A percentile compares a stretch with the other conserved stretches of the same genome.
Conservation (phyloP, 2,797 vertebrate genomes). For the Lepilemur septentrionalis region DNA sequence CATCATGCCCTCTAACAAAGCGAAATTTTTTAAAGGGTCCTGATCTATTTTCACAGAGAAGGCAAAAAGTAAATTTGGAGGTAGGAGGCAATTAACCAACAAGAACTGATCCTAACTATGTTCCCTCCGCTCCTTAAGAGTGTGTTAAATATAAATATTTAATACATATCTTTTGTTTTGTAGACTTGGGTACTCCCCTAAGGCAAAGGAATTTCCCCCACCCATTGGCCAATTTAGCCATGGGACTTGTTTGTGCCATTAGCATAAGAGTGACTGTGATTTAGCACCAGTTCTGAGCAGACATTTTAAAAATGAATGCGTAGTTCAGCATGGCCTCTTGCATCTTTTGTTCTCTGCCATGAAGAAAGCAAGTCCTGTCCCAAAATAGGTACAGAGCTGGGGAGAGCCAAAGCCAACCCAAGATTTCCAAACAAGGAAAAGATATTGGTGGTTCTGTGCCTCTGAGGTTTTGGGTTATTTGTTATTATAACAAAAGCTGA, state of each 20-base stretch:
- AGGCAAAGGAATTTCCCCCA: neutral
- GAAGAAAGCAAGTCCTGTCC: neutral
- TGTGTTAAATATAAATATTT: neutral
- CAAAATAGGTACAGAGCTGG: neutral
- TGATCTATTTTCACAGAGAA: neutral
- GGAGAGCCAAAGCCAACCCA: neutral
- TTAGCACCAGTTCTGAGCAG: neutral
- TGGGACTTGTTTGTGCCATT: neutral
- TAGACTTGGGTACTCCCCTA: neutral
- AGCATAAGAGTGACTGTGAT: neutral
- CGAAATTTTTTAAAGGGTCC: neutral
- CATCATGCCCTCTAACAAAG: neutral
- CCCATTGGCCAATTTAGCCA: neutral
- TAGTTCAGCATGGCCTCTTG: neutral
- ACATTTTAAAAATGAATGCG: neutral
- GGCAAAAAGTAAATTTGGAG: constrained; percentile 8
- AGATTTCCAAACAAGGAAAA: neutral
- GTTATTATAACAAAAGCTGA: neutral
- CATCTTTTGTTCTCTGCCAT: neutral
- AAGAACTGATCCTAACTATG: neutral
- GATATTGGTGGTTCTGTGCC: neutral
- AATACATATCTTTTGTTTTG: neutral
- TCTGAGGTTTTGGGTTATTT: neutral
- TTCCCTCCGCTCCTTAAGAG: neutral
- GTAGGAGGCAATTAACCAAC: neutral